phyloP scores from a whole-genome alignment of 1,140 invertebrate genomes.

The Drosophila rhopaloa region DNA sequence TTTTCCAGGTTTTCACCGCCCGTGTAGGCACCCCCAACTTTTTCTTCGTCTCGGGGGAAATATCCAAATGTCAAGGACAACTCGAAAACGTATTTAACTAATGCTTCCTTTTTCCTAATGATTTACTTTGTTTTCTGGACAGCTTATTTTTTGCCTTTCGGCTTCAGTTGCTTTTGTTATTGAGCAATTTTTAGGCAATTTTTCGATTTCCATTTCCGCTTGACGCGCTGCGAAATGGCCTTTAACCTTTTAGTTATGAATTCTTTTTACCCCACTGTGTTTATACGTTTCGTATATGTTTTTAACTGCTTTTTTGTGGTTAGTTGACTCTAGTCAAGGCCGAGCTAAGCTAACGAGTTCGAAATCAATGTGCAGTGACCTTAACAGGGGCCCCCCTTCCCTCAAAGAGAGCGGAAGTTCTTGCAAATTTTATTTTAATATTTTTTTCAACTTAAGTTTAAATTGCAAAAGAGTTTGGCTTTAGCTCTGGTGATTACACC shows the following conservation, averaged over 20 bases:
- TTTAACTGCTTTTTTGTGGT: conserved; percentile 35
- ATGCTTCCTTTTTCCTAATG: conserved; percentile 7
- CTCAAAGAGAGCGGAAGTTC: conserved; percentile 5
- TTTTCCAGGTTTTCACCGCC: too few species aligned
- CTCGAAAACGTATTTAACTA: conserved; percentile 2
- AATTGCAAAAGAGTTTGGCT: neutral
- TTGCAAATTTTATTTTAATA: conserved; percentile 1
- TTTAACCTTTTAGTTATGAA: conserved; percentile 40
- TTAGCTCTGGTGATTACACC: conserved; percentile 7
- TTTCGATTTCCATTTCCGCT: conserved; percentile 41
- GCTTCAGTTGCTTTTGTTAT: conserved; percentile 22
- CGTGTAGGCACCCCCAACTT: neutral
- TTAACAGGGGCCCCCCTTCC: conserved; percentile 8
- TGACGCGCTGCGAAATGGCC: conserved; percentile 29
- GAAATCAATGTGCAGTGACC: conserved; percentile 39
- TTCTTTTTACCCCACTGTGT: conserved; percentile 9
- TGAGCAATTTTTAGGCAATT: conserved; percentile 35
- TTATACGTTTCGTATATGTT: conserved; percentile 7
- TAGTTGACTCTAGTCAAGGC: conserved; percentile 30
- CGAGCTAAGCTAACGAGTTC: conserved; percentile 23
- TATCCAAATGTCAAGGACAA: conserved; percentile 29
- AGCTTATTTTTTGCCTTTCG: conserved; percentile 2
- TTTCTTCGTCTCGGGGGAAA: neutral
- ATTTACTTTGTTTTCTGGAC: conserved; percentile 4
- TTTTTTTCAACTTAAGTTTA: neutral